These are phyloP conservation scores for Acleris emargana DNA, from an alignment of 2,888 invertebrate species.

Conservation along the genomic window DNA sequence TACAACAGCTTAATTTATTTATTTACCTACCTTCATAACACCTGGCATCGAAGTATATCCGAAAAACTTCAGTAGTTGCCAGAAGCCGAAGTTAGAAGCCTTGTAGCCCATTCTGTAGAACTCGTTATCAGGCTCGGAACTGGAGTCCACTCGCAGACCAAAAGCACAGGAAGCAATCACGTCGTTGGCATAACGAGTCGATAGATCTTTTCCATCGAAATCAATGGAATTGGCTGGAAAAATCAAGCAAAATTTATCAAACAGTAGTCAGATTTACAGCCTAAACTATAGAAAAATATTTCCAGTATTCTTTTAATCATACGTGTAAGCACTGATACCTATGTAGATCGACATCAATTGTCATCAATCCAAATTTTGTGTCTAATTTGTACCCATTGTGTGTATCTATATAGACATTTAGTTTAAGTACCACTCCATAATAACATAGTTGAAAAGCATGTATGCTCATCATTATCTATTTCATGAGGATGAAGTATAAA, in stretches of 20 bases:
- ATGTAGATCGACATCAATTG: too few relatives aligned
- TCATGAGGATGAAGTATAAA: too few relatives aligned
- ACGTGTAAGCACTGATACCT: too few relatives aligned
- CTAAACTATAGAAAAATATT: too few relatives aligned
- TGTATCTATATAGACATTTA: too few relatives aligned
- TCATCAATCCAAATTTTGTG: too few relatives aligned
- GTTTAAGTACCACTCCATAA: too few relatives aligned
- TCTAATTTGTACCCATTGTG: too few relatives aligned
- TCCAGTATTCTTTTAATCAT: too few relatives aligned
- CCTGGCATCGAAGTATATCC: constrained; percentile 43
- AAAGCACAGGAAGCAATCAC: constrained; percentile 53
- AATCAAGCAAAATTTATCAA: neutral
- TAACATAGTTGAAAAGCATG: too few relatives aligned
- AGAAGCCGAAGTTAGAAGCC: constrained; percentile 60
- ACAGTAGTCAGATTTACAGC: too few relatives aligned
- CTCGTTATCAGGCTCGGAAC: constrained; percentile 72
- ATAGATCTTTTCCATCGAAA: neutral
- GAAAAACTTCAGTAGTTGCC: constrained; percentile 46
- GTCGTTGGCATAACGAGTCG: neutral
- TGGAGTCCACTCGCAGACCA: constrained; percentile 74
- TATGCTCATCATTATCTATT: too few relatives aligned
- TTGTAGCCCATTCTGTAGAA: constrained; percentile 76
- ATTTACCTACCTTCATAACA: constrained; percentile 45
- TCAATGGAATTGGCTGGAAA: neutral
- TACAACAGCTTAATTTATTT: neutral